Evolutionary conservation across 2,888 invertebrate genomes (phyloP), one percentile per base, ranked within the genome.

Genomic region (Fragum whitleyi): DNA sequence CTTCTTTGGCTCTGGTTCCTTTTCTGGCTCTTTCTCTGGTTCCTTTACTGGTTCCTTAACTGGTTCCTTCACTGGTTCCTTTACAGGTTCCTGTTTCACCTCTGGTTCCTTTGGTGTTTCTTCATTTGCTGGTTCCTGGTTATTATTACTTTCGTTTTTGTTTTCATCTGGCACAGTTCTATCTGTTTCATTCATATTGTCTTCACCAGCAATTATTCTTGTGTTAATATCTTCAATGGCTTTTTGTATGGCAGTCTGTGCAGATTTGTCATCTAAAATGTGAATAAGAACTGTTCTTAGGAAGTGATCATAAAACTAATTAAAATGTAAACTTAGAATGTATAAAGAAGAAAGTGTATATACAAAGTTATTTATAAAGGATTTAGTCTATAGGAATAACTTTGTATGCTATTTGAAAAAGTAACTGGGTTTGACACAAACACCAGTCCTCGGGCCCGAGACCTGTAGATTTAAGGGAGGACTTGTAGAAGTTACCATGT

Each of bases 191-290:
- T n/a, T 47, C 0, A 68, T 28, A n/a, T 62, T 23, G n/a, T 74
- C 79, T 59, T 79, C 79, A 23, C 81, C 84, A 14, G 74, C 68
- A 6, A 86, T 78, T 32, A 92, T 90, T 74, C 89, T 90, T 16
- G 74, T 74, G 78, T 92, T 93, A 19, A 93, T 90, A 29, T 93
- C 93, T 39, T 91, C 90, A 28, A 93, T 90, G 36, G 93, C 93
- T 76, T 90, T 91, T 70, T 89, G 91, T 32, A 94, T 93, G 69
- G 93, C 93, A 14, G 83, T 79, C 77, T 92, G 90, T 14, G 93
- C 93, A 70, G 90, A 88, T n/a, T 74, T 78, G 75, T 94, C 92
- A 77, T 85, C 91, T 91, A 76, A 0, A 75, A 47, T 9, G 14
- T 16, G n/a, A 47, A 47, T 5, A 14, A 47, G n/a, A 47, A 47